These are phyloP conservation scores for Ophonus ardosiacus DNA, from an alignment of 2,888 invertebrate genomes.

Conservation along the genomic window DNA sequence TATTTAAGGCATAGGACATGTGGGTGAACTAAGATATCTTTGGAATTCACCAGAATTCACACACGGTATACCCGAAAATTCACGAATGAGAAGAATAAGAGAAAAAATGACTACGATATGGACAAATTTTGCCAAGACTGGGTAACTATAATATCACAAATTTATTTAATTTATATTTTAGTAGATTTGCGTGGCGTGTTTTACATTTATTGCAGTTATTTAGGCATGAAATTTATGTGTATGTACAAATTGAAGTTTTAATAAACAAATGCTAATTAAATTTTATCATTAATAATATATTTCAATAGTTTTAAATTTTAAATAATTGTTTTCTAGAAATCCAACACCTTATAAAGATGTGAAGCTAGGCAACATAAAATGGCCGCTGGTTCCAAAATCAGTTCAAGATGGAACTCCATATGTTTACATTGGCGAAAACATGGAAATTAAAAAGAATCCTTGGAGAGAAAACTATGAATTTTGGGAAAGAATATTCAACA, in stretches of 20 bases:
- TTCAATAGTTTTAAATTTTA: too few relatives aligned
- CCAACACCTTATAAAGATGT: neutral
- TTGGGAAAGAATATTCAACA: neutral
- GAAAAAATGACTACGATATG: conserved; percentile 46
- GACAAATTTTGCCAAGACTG: conserved; percentile 40
- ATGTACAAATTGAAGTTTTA: too few relatives aligned
- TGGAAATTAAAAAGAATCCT: neutral
- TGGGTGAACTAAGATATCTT: neutral
- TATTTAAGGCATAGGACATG: neutral
- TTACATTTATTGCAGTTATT: neutral
- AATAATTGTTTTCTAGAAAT: neutral
- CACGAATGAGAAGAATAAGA: neutral
- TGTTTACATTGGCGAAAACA: neutral
- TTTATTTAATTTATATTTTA: neutral
- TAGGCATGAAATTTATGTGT: neutral
- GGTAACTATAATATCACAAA: neutral
- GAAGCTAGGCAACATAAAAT: neutral
- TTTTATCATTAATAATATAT: neutral
- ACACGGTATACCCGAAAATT: neutral
- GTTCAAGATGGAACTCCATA: neutral
- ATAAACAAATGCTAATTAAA: neutral
- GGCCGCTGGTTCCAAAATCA: neutral
- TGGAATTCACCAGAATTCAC: neutral
- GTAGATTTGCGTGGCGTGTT: neutral
- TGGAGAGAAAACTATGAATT: neutral